phyloP scores from a whole-genome alignment of 2,113 vertebrate species.

The Eretmochelys imbricata region DNA sequence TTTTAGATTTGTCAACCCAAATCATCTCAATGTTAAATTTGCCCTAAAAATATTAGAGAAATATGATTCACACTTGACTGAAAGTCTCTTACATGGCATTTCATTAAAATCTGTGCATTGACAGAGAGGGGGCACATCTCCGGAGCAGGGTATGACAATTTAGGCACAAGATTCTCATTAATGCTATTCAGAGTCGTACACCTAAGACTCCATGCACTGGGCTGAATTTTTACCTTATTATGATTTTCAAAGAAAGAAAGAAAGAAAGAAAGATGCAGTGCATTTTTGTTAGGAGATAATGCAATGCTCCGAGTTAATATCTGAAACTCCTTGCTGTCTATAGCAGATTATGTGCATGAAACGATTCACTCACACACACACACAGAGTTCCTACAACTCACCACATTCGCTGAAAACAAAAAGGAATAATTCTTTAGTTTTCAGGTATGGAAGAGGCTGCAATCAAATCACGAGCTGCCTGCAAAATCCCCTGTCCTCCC shows the following conservation, averaged over 20 bases:
- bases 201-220: neutral
- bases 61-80: neutral
- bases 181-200: neutral
- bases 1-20: neutral
- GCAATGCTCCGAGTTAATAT: neutral
- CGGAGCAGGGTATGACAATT: fast-evolving
- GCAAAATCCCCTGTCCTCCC: neutral
- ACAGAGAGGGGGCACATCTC: neutral
- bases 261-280: no score
- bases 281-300: neutral
- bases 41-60: neutral
- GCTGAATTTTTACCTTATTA: neutral
- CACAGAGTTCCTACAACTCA: neutral
- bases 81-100: neutral
- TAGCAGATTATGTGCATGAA: neutral
- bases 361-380: no score
- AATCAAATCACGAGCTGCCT: neutral
- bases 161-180: neutral
- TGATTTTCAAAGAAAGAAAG: fast-evolving
- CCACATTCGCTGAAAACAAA: neutral
- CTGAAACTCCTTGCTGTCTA: neutral
- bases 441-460: neutral
- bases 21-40: neutral
- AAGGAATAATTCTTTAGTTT: neutral
- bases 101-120: neutral